phyloP scores from a whole-genome alignment of 2,797 vertebrate species.

The Gallinago stenura region DNA sequence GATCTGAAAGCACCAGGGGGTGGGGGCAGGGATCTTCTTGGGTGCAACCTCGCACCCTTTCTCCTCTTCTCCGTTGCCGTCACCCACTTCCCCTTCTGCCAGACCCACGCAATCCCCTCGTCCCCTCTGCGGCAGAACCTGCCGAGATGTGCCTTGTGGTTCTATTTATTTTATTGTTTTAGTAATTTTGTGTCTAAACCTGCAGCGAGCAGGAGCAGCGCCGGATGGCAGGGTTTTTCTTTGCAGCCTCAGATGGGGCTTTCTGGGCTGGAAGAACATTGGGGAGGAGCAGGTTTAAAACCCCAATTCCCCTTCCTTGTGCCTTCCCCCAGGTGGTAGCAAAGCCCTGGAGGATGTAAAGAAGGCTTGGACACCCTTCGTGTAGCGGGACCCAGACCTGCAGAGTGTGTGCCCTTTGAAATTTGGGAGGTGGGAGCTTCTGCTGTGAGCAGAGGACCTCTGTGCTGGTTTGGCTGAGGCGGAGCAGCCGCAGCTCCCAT shows the following conservation, averaged over 20 bases:
- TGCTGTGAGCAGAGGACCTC: neutral
- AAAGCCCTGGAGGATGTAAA: neutral
- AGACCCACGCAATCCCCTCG: fast-evolving
- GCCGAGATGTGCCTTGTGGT: neutral
- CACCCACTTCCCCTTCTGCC: neutral
- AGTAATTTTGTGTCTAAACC: neutral
- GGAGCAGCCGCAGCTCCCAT: fast-evolving
- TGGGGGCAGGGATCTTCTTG: neutral
- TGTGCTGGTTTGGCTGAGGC: neutral
- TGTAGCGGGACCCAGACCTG: no score
- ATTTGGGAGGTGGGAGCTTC: neutral
- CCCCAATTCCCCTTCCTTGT: neutral
- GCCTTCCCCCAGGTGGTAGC: neutral
- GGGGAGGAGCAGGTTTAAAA: neutral
- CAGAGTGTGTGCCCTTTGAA: neutral
- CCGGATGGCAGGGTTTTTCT: neutral
- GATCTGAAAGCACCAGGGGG: neutral
- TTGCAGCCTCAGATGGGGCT: neutral
- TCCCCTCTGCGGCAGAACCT: neutral
- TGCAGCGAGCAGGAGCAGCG: fast-evolving
- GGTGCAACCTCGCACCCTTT: neutral
- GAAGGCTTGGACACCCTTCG: neutral
- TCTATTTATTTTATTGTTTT: neutral
- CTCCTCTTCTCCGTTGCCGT: fast-evolving
- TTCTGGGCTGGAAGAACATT: neutral